Evolutionary conservation across 2,797 vertebrate genomes (phyloP).

Genomic region (Coranthus polyacanthus): DNA sequence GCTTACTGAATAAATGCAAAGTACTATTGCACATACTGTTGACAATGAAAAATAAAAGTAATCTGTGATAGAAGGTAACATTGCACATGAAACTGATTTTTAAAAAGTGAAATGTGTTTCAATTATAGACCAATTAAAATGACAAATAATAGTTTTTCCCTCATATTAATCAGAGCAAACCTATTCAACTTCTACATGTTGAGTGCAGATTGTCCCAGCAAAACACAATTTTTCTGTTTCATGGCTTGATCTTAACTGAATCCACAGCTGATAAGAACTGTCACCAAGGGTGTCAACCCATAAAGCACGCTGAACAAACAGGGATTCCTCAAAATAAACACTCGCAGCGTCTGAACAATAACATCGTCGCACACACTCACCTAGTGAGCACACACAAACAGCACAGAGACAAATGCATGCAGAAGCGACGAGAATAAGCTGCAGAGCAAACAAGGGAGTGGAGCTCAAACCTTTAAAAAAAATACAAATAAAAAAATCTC

Average conservation of each 20-base stretch:
- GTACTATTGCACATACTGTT: too few species aligned
- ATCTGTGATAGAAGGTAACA: too few species aligned
- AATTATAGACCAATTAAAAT: too few species aligned
- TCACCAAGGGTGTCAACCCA: constrained; percentile 56
- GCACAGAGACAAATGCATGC: constrained; percentile 61
- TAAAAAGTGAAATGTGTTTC: too few species aligned
- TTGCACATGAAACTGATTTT: too few species aligned
- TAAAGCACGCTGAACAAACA: constrained; percentile 54
- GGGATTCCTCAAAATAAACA: constrained; percentile 69
- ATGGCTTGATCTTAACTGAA: background rate
- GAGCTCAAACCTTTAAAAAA: constrained; percentile 49
- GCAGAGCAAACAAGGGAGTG: constrained; percentile 83
- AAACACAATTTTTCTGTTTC: constrained; percentile 2
- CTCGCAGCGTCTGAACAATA: constrained; percentile 71
- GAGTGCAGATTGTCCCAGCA: background rate
- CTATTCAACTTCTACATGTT: too few species aligned
- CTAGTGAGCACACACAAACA: constrained; percentile 53
- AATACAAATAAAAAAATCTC: constrained; percentile 27
- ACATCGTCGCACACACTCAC: constrained; percentile 54
- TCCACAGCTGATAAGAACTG: constrained; percentile 26
- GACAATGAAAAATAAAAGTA: too few species aligned
- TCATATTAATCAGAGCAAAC: too few species aligned
- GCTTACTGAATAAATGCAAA: too few species aligned
- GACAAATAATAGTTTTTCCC: too few species aligned
- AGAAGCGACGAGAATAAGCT: constrained; percentile 68